These are phyloP conservation scores for Andrena fulva DNA, from an alignment of 2,888 invertebrate genomes.

Conservation along the genomic window DNA sequence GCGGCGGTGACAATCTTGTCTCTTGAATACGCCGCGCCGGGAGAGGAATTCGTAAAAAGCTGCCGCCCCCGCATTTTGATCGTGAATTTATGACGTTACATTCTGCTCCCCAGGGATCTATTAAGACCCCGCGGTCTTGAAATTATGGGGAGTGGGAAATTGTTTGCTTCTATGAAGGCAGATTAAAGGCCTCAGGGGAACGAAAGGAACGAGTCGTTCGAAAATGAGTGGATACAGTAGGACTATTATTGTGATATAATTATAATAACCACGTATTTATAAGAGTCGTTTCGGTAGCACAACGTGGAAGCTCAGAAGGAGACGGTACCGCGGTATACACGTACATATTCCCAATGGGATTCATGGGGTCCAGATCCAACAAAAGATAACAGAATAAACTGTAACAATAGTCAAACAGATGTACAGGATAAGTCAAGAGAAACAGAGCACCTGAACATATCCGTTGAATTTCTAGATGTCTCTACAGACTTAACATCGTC, in stretches of 20 bases:
- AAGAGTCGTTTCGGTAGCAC: too few species aligned
- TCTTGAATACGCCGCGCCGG: background rate
- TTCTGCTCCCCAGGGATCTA: background rate
- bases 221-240: background rate
- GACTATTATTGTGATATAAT: background rate
- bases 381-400: too few species aligned
- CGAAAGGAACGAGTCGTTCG: too few species aligned
- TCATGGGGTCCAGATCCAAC: too few species aligned
- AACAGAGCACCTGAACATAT: too few species aligned
- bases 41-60: conserved; percentile 13
- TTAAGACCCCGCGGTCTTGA: background rate
- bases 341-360: too few species aligned
- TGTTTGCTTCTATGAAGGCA: background rate
- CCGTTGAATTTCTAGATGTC: too few species aligned
- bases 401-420: too few species aligned
- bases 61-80: background rate
- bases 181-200: background rate
- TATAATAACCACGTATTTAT: too few species aligned
- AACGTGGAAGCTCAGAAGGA: too few species aligned
- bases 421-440: too few species aligned
- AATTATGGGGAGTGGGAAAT: conserved; percentile 3
- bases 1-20: conserved; percentile 36
- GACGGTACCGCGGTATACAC: too few species aligned
- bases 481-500: background rate
- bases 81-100: conserved; percentile 31